A percentile compares a stretch with the other conserved stretches of the same genome.
These are phyloP conservation scores for Euschistus heros DNA, from an alignment of 1,140 invertebrate species.

Conservation along the genomic window DNA sequence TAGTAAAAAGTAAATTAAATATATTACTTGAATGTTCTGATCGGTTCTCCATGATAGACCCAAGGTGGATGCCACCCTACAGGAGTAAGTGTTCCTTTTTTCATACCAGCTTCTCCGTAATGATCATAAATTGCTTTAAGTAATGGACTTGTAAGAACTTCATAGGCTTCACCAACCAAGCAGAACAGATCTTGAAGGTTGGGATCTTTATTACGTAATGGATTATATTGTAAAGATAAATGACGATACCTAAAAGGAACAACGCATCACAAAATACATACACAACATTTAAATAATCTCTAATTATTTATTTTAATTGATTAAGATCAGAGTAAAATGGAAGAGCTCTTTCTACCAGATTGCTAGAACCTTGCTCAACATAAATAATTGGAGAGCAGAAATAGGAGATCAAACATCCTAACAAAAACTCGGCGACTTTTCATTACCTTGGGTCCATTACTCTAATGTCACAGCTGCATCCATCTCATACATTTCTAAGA, in stretches of 20 bases:
- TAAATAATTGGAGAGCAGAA: too few relatives aligned
- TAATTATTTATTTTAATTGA: too few relatives aligned
- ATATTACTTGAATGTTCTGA: constrained; percentile 56
- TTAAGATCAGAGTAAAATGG: too few relatives aligned
- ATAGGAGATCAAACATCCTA: too few relatives aligned
- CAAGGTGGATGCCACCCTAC: constrained; percentile 60
- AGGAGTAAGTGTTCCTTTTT: constrained; percentile 54
- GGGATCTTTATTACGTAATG: constrained; percentile 35
- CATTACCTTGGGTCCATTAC: too few relatives aligned
- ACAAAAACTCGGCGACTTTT: too few relatives aligned
- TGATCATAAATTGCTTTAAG: constrained; percentile 74
- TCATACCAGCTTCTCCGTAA: constrained; percentile 79
- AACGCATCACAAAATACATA: neutral
- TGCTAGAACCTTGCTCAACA: too few relatives aligned
- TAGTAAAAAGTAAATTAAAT: too few relatives aligned
- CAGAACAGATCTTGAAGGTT: constrained; percentile 33
- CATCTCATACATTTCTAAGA: too few relatives aligned
- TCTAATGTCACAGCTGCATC: too few relatives aligned
- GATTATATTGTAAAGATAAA: constrained; percentile 56
- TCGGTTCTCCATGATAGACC: constrained; percentile 71
- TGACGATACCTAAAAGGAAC: constrained; percentile 40
- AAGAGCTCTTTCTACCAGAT: too few relatives aligned
- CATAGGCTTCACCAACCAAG: constrained; percentile 61
- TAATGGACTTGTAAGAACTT: constrained; percentile 61
- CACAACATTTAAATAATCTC: too few relatives aligned